Percentiles rank a stretch among this genome's conserved stretches.
Evolutionary conservation across 53 echinoderm and acorn worm species (phyloP).

Genomic region (Apostichopus leukothele): DNA sequence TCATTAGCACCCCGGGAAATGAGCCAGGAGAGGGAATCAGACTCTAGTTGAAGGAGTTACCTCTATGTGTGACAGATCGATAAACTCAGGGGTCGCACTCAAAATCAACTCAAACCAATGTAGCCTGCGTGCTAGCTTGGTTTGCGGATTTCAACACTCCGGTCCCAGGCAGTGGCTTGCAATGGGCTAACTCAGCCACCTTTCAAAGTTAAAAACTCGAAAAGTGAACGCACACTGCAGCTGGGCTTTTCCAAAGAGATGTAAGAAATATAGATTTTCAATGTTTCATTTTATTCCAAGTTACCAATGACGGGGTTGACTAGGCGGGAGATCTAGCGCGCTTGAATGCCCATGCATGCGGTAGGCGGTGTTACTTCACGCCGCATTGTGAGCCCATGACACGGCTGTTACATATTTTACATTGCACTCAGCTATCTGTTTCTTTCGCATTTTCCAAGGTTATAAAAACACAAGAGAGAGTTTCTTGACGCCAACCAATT

Average conservation of each 20-base stretch:
- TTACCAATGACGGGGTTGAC: constrained; percentile 3
- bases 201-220: constrained; percentile 50
- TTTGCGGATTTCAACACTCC: constrained; percentile 2
- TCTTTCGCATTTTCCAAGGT: constrained; percentile 46
- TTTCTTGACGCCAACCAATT: constrained; percentile 44
- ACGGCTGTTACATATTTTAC: constrained; percentile 46
- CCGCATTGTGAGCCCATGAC: constrained; percentile 27
- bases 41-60: constrained; percentile 12
- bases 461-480: constrained; percentile 38
- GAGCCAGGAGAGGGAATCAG: constrained; percentile 28
- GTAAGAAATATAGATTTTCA: constrained; percentile 31
- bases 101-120: not conserved
- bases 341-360: constrained; percentile 40
- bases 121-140: not conserved
- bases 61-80: constrained; percentile 30
- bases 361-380: constrained; percentile 49
- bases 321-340: constrained; percentile 44
- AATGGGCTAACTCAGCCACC: constrained; percentile 33
- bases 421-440: constrained; percentile 20
- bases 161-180: not conserved
- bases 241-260: constrained; percentile 37
- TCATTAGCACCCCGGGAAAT: constrained; percentile 44
- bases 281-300: constrained; percentile 34
- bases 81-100: not conserved
- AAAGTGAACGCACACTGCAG: constrained; percentile 38